Evolutionary conservation across 2,113 vertebrate genomes (phyloP).

Genomic region (Rhinolophus ferrumequinum): DNA sequence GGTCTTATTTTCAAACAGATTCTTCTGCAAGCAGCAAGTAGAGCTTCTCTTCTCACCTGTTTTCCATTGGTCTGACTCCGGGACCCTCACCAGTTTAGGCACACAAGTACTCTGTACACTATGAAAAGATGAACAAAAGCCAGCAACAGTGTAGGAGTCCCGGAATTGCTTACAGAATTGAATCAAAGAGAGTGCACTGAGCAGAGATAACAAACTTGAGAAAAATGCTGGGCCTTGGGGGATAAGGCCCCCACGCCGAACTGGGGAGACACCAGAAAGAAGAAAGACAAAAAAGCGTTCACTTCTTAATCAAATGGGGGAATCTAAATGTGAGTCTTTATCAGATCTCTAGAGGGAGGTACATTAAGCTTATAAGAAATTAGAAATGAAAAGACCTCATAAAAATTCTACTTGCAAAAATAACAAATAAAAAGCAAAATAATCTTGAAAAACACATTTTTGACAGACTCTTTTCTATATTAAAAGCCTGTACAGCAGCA

Average conservation of each 20-base stretch:
- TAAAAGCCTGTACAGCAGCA: not conserved
- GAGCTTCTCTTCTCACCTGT: not conserved
- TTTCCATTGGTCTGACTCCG: not conserved
- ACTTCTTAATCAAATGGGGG: not conserved
- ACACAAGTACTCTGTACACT: not conserved
- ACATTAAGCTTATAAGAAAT: not conserved
- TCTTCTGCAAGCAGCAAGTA: not conserved
- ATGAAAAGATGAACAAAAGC: not conserved
- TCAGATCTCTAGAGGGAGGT: not conserved
- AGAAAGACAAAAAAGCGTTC: no score
- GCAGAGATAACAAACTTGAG: not conserved
- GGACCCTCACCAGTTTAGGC: rapidly evolving
- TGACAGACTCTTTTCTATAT: not conserved
- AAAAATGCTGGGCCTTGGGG: not conserved
- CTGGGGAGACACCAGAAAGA: no score
- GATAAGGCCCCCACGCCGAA: no score
- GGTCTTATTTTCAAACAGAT: not conserved
- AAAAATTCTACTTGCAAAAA: not conserved
- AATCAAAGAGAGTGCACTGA: not conserved
- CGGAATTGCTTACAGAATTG: not conserved
- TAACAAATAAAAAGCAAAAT: not conserved
- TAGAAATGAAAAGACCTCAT: not conserved
- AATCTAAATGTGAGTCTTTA: not conserved
- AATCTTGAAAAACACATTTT: not conserved
- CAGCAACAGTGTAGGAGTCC: not conserved